Evolutionary conservation across 2,888 invertebrate species (phyloP).

Genomic region (Drosophila merina): DNA sequence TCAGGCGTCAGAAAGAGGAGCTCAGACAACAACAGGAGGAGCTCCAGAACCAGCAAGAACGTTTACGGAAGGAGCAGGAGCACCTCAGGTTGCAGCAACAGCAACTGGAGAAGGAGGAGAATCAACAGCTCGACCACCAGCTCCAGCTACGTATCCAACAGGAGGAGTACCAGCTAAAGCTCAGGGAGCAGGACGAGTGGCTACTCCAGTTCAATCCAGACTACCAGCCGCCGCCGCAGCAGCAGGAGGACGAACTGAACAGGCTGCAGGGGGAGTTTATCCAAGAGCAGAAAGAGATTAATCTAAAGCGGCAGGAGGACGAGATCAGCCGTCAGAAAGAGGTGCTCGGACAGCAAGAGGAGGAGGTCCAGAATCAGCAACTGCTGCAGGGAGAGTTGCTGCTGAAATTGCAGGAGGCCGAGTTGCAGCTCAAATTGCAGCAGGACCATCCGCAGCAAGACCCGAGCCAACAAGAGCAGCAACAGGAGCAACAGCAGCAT

Average conservation of each 20-base stretch:
- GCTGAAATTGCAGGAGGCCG: not conserved
- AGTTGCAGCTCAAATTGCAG: not conserved
- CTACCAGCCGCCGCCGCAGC: not conserved
- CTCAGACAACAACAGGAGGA: conserved; percentile 6
- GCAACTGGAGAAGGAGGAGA: not conserved
- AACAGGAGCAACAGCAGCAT: not conserved
- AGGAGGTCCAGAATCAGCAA: conserved; percentile 42
- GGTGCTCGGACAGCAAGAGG: conserved; percentile 3
- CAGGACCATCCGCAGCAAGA: conserved; percentile 3
- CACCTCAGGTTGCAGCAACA: not conserved
- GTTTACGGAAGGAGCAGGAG: not conserved
- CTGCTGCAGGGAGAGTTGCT: no score
- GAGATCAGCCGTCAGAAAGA: not conserved
- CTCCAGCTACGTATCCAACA: not conserved
- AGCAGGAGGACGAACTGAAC: not conserved
- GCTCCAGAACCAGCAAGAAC: conserved; percentile 40
- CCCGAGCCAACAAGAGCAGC: not conserved
- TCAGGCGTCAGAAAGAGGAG: not conserved
- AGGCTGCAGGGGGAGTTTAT: not conserved
- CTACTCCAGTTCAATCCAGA: not conserved
- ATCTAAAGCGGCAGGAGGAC: not conserved
- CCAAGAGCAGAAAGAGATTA: conserved; percentile 26
- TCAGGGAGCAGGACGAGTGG: not conserved
- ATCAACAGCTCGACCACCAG: not conserved
- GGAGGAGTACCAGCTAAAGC: not conserved